Conservation (phyloP, 2,113 vertebrate species). For the Pachycephala philippinensis region DNA sequence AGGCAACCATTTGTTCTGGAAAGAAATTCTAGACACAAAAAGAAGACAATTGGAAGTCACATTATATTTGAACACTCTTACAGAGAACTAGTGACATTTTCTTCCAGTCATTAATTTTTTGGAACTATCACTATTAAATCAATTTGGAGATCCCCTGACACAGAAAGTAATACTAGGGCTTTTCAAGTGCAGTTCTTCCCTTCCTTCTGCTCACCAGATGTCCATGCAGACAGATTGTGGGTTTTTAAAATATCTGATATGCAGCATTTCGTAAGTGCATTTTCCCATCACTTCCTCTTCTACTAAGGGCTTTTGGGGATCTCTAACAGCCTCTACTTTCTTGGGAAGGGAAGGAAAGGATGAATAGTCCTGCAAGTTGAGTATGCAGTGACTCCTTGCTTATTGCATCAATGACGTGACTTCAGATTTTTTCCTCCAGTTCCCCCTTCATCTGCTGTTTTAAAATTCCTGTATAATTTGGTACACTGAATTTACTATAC, state of each 20-base stretch:
- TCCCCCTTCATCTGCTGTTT: background rate
- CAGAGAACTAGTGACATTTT: background rate
- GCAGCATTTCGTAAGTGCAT: background rate
- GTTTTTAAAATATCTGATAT: background rate
- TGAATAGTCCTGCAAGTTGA: background rate
- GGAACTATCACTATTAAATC: background rate
- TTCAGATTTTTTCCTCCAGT: background rate
- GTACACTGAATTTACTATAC: background rate
- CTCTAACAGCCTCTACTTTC: background rate
- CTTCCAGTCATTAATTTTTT: background rate
- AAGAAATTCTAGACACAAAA: constrained; percentile 86
- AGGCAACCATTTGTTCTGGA: constrained; percentile 95
- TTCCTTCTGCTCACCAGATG: constrained; percentile 9
- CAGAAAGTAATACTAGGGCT: background rate
- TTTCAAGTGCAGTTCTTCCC: background rate
- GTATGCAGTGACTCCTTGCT: background rate
- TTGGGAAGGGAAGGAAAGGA: background rate
- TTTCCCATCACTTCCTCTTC: background rate
- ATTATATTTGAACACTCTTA: background rate
- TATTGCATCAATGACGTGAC: background rate
- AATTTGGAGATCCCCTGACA: background rate
- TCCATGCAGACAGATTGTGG: background rate
- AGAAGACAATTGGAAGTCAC: constrained; percentile 2
- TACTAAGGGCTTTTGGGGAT: background rate
- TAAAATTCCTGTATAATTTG: background rate